These are phyloP conservation scores for Heteropelma amictum DNA, from an alignment of 2,888 invertebrate genomes.

Conservation along the genomic window DNA sequence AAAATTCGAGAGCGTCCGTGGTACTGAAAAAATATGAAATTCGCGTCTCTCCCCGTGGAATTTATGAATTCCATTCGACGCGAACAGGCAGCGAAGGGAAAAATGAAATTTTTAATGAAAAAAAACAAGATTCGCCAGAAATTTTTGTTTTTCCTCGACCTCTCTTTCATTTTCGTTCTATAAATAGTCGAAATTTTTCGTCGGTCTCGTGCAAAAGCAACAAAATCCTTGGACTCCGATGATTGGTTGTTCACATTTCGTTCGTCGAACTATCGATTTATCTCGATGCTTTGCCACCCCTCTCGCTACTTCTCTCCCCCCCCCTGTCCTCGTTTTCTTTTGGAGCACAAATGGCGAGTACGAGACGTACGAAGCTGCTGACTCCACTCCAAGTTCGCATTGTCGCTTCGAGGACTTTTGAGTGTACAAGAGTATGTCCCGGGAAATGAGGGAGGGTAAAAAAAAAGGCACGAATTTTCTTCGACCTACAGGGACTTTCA, in stretches of 20 bases:
- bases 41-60: too few species aligned
- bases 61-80: too few species aligned
- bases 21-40: too few species aligned
- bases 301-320: neutral
- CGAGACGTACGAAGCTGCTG: constrained; percentile 11
- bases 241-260: constrained; percentile 20
- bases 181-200: too few species aligned
- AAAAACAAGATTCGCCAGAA: too few species aligned
- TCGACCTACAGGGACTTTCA: neutral
- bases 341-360: constrained; percentile 4
- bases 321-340: neutral
- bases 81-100: too few species aligned
- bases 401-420: constrained; percentile 22
- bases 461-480: too few species aligned
- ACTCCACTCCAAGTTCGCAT: constrained; percentile 19
- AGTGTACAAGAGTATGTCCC: neutral
- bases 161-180: too few species aligned
- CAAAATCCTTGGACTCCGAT: neutral
- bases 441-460: neutral
- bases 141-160: too few species aligned
- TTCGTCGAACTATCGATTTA: constrained; percentile 34
- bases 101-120: too few species aligned
- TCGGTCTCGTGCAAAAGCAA: too few species aligned
- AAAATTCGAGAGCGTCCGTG: too few species aligned
- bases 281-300: neutral